Evolutionary conservation across 2,113 vertebrate genomes (phyloP), one percentile per base, ranked within the genome.

Genomic region (Mus musculus): DNA sequence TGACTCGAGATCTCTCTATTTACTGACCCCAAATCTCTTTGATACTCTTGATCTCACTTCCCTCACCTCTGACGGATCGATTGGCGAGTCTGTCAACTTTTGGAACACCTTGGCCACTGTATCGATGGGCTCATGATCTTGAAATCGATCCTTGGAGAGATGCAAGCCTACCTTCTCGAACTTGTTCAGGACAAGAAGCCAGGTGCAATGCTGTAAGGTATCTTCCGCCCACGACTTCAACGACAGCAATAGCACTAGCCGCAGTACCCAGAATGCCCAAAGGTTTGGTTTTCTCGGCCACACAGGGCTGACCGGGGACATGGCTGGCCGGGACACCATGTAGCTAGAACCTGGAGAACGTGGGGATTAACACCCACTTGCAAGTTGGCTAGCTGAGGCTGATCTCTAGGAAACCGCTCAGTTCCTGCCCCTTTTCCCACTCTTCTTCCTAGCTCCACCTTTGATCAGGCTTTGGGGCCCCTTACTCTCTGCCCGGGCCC

Each of bases 101-200:
- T 4, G 24, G 80, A 98, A 97, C 67, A 95, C 13, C 1, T 0
- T 6, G 46, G 9, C 4, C 77, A 97, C 92, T 28, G 39, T 73
- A 30, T 93, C 77, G 65, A 92, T 2, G 39, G 2, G 96, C 11
- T 95, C 39, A 77, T 97, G 96, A 3, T 96, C 13, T 5, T 90
- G 39, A 63, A 97, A 97, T 39, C 88, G 93, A 49, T 96, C 95
- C 13, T n/a, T 86, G 10, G 0, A n/a, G 1, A 0, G 0, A 20
- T 26, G 19, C 10, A 49, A 6, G 65, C 97, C 97, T n/a, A 98
- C 16, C 0, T 0, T 75, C 7, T 95, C 26, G 28, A 97, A 97
- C 63, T 90, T 33, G 95, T 78, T 97, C 88, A 97, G 77, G 39
- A 90, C 75, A 54, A 95, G 90, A 12, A 88, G 33, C 97, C 97